phyloP scores from a whole-genome alignment of 2,797 vertebrate species.

The Enteromius treurensis region DNA sequence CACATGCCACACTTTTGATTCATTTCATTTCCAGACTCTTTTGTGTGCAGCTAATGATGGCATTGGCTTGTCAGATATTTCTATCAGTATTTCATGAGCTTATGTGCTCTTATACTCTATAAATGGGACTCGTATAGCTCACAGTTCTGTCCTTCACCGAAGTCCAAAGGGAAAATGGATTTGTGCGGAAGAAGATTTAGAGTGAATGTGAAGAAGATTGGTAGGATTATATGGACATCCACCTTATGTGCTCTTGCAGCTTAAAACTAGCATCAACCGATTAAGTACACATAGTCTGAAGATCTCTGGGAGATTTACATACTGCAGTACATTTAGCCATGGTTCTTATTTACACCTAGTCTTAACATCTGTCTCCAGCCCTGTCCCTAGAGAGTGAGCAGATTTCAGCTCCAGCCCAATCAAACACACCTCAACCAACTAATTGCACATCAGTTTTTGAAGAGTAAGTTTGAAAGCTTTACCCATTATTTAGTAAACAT shows the following conservation, averaged over 20 bases:
- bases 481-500: no score
- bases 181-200: neutral
- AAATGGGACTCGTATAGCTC: neutral
- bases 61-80: slow-evolving; percentile 2
- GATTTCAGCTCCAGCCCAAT: no score
- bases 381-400: no score
- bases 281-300: neutral
- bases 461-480: no score
- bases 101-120: neutral
- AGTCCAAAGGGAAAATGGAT: neutral
- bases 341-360: no score
- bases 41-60: neutral
- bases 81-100: neutral
- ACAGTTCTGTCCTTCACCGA: neutral
- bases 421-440: no score
- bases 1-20: neutral
- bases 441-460: no score
- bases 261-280: neutral
- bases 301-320: no score
- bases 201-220: neutral
- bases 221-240: neutral
- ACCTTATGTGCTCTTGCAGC: neutral
- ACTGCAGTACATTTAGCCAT: no score
- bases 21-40: neutral
- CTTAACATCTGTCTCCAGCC: no score